Conservation (phyloP, 2,888 invertebrate genomes). For the Globia sparganii region DNA sequence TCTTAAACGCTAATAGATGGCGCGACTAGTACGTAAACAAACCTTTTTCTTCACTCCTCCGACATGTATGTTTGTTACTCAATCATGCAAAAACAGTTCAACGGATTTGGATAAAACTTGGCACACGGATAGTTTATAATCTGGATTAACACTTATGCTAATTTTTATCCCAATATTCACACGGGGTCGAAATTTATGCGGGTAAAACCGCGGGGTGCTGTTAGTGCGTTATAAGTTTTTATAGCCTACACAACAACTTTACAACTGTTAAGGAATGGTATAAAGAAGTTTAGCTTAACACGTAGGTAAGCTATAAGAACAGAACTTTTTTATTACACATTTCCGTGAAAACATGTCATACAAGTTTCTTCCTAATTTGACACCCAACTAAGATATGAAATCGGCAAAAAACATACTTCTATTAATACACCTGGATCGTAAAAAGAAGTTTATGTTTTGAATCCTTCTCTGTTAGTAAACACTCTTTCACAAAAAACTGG, state of each 20-base stretch:
- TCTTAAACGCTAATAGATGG: too few relatives aligned
- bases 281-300: conserved; percentile 21
- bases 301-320: conserved; percentile 17
- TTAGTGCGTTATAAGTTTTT: neutral
- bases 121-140: neutral
- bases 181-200: neutral
- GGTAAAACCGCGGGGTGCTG: neutral
- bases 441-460: conserved; percentile 35
- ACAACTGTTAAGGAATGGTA: conserved; percentile 1
- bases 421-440: conserved; percentile 28
- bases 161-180: neutral
- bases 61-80: too few relatives aligned
- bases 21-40: too few relatives aligned
- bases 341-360: conserved; percentile 39
- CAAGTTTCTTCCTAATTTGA: conserved; percentile 42
- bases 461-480: conserved; percentile 45
- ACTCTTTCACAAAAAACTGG: conserved; percentile 36
- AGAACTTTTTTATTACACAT: conserved; percentile 44
- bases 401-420: conserved; percentile 10
- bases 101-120: neutral
- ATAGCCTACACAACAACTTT: conserved; percentile 4
- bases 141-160: neutral
- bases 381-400: conserved; percentile 36
- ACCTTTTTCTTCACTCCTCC: too few relatives aligned
- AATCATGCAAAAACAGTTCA: neutral